These are phyloP conservation scores for Marronus borbonicus DNA, from an alignment of 2,888 invertebrate species.

Conservation along the genomic window DNA sequence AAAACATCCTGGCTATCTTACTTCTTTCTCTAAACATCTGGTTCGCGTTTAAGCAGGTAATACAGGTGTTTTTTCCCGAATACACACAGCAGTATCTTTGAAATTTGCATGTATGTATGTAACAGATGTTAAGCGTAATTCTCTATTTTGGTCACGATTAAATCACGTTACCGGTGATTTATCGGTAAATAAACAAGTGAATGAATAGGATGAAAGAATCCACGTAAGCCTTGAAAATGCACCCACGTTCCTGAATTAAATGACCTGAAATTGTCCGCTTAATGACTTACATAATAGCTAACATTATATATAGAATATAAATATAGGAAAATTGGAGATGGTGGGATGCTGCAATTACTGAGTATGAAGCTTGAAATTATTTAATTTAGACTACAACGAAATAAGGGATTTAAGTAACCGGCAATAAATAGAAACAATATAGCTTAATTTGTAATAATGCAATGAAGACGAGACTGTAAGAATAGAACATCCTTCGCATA, in stretches of 20 bases:
- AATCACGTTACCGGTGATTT: conserved; percentile 36
- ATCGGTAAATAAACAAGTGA: conserved; percentile 40
- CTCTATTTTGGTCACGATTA: conserved; percentile 32
- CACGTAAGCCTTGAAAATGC: conserved; percentile 27
- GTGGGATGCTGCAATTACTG: conserved; percentile 13
- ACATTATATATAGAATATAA: conserved; percentile 11
- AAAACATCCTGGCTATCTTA: not conserved
- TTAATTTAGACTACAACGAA: conserved; percentile 14
- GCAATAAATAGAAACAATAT: no score
- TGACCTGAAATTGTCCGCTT: conserved; percentile 24
- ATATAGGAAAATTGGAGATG: conserved; percentile 27
- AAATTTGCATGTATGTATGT: no score
- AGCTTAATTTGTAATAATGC: no score
- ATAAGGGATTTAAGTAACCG: not conserved
- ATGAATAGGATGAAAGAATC: conserved; percentile 38
- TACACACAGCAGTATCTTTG: no score
- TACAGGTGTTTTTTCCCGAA: no score
- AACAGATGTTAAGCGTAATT: conserved; percentile 6
- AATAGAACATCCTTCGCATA: no score
- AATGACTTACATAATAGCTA: conserved; percentile 31
- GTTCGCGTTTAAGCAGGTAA: no score
- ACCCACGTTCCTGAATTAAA: conserved; percentile 31
- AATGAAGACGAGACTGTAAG: no score
- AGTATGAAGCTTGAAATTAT: conserved; percentile 17
- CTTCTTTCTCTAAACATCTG: no score